Base-by-base conservation (phyloP, 37 sponge, comb jelly and placozoan species). In the Halichondria panicea region DNA sequence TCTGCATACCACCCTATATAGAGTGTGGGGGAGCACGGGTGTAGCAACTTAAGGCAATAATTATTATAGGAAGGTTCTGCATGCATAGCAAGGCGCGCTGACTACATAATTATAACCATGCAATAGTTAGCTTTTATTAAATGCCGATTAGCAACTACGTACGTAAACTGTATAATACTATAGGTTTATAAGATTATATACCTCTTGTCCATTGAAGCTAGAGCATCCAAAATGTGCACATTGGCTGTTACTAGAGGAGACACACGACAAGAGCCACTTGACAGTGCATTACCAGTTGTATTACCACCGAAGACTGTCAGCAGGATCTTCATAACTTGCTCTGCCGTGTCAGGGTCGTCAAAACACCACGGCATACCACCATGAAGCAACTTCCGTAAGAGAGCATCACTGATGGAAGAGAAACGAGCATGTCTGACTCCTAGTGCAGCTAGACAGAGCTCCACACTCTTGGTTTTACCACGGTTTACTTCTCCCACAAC, bases 311-410 rank as follows among this genome's bases (percentile, higher is more conserved):
- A 66, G 1, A 66, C 68, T 9, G 3, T 66, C 3, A 66, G 4
- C 43, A 66, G 12, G 43, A 66, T 40, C 21, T 39, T 41, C 44
- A 38, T 6, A 1, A 66, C 43, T 43, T 66, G 68, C 2, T 66
- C 68, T 21, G 68, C 68, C 38, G 15, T 37, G 4, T 66, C 43
- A 2, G 68, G 68, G 44, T 66, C 68, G 41, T 66, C 68, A 66
- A 19, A 66, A 39, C 68, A 66, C 68, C 68, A 66, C 11, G 43
- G 68, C 68, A 66, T 66, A 24, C 44, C 68, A 42, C 68, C 68
- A 2, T 42, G 68, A 2, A 66, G 44, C 6, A 66, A 37, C n/a
- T 66, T 66, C 5, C 43, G 4, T 19, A 66, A 2, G 22, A 66
- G n/a, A 4, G 68, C 68, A 66, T 66, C 28, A 3, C 41, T 38